Conservation (phyloP, 2,888 invertebrate species). For the Dyspetes luteomarginatus region DNA sequence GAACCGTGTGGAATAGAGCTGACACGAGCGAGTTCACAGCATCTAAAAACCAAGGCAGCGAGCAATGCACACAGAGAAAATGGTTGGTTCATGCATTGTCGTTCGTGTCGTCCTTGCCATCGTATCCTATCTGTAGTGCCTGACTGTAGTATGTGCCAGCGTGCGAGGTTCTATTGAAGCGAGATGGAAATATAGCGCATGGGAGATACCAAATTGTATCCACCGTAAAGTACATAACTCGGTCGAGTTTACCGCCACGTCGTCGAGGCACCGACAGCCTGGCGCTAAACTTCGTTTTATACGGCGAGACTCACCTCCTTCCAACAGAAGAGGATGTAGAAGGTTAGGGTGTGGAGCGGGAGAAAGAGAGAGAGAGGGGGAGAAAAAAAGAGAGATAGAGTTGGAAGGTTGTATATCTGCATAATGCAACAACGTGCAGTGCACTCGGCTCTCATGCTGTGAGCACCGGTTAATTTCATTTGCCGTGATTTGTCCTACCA, state of each 20-base stretch:
- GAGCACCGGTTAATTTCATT: slow-evolving; percentile 67
- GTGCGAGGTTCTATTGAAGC: neutral
- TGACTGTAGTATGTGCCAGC: neutral
- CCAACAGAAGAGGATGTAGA: slow-evolving; percentile 35
- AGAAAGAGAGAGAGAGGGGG: slow-evolving; percentile 17
- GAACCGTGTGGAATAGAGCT: slow-evolving; percentile 13
- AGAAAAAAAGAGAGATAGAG: slow-evolving; percentile 25
- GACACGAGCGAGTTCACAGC: slow-evolving; percentile 24
- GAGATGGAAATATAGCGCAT: slow-evolving; percentile 24
- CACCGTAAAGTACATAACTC: slow-evolving; percentile 63
- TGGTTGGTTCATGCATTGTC: slow-evolving; percentile 4
- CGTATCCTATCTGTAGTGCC: slow-evolving; percentile 32
- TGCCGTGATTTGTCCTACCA: slow-evolving; percentile 68
- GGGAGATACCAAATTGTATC: slow-evolving; percentile 33
- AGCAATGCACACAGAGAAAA: slow-evolving; percentile 2
- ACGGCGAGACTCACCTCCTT: slow-evolving; percentile 56
- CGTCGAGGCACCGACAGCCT: slow-evolving; percentile 69
- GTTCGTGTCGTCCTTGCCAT: slow-evolving; percentile 36
- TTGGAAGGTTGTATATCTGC: slow-evolving; percentile 69
- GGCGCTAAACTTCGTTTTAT: slow-evolving; percentile 73
- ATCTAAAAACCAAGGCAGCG: slow-evolving; percentile 24
- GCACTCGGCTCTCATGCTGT: slow-evolving; percentile 56
- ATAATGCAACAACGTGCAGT: slow-evolving; percentile 73
- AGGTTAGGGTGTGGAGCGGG: too few species aligned
- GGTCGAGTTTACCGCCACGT: slow-evolving; percentile 69